Conservation (phyloP, 2,888 invertebrate species). For the Vanessa cardui region DNA sequence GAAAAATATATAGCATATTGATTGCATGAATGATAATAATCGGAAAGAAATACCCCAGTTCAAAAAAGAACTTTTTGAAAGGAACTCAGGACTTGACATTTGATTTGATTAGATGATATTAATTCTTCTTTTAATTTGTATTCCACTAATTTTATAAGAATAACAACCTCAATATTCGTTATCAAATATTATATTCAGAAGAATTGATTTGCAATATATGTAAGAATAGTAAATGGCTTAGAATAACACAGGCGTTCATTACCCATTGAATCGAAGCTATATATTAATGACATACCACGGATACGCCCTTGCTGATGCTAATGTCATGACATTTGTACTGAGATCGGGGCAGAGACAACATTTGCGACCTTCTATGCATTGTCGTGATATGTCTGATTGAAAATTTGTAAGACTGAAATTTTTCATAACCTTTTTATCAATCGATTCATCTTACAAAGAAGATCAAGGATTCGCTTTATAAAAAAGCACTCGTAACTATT, state of each 20-base stretch:
- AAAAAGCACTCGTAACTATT: not conserved
- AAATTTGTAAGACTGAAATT: constrained; percentile 33
- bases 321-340: constrained; percentile 66
- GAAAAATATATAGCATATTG: too few species aligned
- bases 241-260: constrained; percentile 13
- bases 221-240: not conserved
- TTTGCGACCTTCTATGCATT: constrained; percentile 55
- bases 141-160: too few species aligned
- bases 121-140: too few species aligned
- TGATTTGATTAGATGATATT: too few species aligned
- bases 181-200: too few species aligned
- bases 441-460: constrained; percentile 8
- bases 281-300: constrained; percentile 41
- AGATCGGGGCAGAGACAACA: constrained; percentile 49
- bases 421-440: constrained; percentile 20
- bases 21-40: too few species aligned
- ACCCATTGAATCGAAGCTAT: constrained; percentile 17
- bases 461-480: constrained; percentile 23
- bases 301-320: constrained; percentile 61
- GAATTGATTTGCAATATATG: too few species aligned
- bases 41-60: too few species aligned
- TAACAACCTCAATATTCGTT: too few species aligned
- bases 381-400: constrained; percentile 60
- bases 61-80: too few species aligned
- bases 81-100: too few species aligned